These are phyloP conservation scores for Drosophila malerkotliana DNA, from an alignment of 1,140 invertebrate species.

Conservation along the genomic window DNA sequence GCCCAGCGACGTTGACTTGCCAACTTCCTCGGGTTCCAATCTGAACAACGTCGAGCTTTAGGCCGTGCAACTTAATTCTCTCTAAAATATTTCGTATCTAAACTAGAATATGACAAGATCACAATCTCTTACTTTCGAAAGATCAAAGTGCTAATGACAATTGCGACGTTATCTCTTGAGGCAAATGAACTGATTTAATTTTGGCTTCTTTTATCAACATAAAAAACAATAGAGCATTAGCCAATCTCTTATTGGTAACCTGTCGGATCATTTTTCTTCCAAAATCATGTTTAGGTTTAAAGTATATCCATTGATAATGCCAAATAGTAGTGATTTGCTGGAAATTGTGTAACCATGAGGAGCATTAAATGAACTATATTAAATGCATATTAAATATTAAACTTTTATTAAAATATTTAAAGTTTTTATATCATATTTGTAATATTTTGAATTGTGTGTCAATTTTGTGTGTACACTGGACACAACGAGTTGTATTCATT, in stretches of 20 bases:
- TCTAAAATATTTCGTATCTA: slow-evolving; percentile 10
- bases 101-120: slow-evolving; percentile 7
- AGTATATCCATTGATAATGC: background rate
- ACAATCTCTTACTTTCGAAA: slow-evolving; percentile 1
- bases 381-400: too few species aligned
- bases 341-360: background rate
- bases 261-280: background rate
- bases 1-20: slow-evolving; percentile 87
- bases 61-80: slow-evolving; percentile 6
- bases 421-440: too few species aligned
- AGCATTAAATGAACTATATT: too few species aligned
- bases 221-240: slow-evolving; percentile 1
- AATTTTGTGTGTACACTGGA: too few species aligned
- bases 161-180: slow-evolving; percentile 15
- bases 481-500: too few species aligned
- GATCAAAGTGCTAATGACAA: slow-evolving; percentile 2
- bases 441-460: too few species aligned
- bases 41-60: slow-evolving; percentile 87
- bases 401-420: too few species aligned
- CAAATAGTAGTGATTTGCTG: background rate
- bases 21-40: slow-evolving; percentile 88
- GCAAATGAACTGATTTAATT: slow-evolving; percentile 21
- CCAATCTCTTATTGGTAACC: slow-evolving; percentile 5
- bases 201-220: slow-evolving; percentile 3
- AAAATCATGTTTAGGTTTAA: background rate